Percentiles rank a stretch among this genome's conserved stretches.
Conservation (phyloP, 2,797 vertebrate species). For the Malurus splendens region DNA sequence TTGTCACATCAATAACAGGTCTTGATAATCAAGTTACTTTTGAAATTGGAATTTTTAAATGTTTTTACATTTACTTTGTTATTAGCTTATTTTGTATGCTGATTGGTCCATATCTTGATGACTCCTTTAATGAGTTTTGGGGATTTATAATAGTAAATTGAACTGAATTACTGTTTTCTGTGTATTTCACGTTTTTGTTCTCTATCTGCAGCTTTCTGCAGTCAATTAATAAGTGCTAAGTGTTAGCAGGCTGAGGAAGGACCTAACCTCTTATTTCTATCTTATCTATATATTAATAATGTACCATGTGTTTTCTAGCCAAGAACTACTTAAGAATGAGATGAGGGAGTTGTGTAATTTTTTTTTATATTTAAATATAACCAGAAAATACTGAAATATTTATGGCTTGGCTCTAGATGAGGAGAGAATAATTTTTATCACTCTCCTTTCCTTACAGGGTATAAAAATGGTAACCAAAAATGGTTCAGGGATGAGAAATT, state of each 20-base stretch:
- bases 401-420: background rate
- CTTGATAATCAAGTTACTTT: background rate
- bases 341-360: background rate
- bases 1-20: background rate
- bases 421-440: background rate
- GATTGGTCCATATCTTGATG: background rate
- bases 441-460: background rate
- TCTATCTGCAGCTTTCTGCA: background rate
- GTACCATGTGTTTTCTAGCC: background rate
- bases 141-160: background rate
- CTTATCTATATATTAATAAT: background rate
- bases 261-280: background rate
- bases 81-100: background rate
- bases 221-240: background rate
- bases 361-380: background rate
- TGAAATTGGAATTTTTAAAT: background rate
- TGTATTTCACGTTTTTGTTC: background rate
- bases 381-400: conserved; percentile 3
- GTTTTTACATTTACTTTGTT: background rate
- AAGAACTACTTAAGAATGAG: background rate
- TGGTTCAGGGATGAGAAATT: background rate
- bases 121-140: background rate
- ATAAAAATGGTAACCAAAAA: conserved; percentile 7
- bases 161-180: background rate
- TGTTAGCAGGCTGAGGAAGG: background rate